Evolutionary conservation across 2,797 vertebrate genomes (phyloP), one percentile per base, ranked within the genome.

Genomic region (Carcharodon carcharias): DNA sequence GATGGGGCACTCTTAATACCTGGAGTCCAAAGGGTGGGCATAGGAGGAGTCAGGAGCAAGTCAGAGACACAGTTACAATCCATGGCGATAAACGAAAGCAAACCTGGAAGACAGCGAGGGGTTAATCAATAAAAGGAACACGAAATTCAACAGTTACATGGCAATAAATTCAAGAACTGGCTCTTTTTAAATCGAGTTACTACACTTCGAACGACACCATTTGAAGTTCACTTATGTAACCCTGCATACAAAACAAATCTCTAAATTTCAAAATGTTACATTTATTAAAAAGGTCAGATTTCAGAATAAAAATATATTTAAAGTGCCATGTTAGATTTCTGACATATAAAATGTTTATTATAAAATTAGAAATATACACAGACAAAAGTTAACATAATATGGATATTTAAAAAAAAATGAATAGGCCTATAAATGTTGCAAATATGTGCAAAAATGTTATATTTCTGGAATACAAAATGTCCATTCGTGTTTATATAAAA

Each of bases 21-120:
- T 97, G 99, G 99, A 96, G 99, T 99, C 99, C 99, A 99, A 96
- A 99, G 98, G 71, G 99, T 98, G 35, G 99, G 98, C 97, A 99
- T 98, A 18, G 99, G 98, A 93, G 99, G 98, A 97, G 98, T 97
- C 97, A 99, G 98, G 97, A 99, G 98, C 97, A 99, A 97, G 97
- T 99, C 99, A 97, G 98, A 99, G 97, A 99, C 98, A 97, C 99
- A 99, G 98, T 98, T 99, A 98, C 99, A 99, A 98, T 99, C 99
- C 99, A 99, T 99, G 97, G 96, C 61, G 11, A 89, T 50, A 97
- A 23, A 23, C 3, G 40, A 18, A 16, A 28, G 8, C 23, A 0
- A 61, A 88, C 35, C 97, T 73, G 96, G 97, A 96, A 96, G 94
- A 35, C 40, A 95, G 95, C 56, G 50, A 96, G 80, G 96, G 96